phyloP scores from a whole-genome alignment of 2,797 vertebrate genomes.

The Spinus pinus region DNA sequence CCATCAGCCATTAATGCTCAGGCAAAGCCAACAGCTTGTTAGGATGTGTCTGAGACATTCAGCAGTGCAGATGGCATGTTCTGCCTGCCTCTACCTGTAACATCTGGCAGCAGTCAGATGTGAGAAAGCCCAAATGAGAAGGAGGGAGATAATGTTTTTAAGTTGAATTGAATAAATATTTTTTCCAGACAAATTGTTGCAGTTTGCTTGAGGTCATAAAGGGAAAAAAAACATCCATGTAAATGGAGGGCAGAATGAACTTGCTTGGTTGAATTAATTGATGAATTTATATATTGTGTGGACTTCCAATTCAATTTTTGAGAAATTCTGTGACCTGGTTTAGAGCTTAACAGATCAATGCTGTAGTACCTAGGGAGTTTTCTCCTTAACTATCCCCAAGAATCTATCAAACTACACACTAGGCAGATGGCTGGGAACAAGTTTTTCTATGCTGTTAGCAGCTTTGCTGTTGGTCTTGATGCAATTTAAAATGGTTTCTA shows the following conservation, averaged over 20 bases:
- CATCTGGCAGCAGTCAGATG: constrained; percentile 48
- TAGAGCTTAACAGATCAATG: not conserved
- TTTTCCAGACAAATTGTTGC: not conserved
- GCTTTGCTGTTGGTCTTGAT: not conserved
- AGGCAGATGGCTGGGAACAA: not conserved
- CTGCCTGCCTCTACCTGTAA: constrained; percentile 36
- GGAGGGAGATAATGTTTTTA: not conserved
- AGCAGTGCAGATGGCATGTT: not conserved
- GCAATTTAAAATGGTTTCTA: not conserved
- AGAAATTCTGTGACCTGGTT: not conserved
- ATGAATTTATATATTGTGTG: not conserved
- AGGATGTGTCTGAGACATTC: not conserved
- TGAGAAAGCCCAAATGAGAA: constrained; percentile 24
- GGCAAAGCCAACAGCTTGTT: constrained; percentile 12
- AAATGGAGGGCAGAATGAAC: not conserved
- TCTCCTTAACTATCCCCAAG: not conserved
- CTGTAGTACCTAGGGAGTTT: not conserved
- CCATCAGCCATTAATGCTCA: constrained; percentile 31
- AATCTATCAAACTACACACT: not conserved
- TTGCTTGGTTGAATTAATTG: not conserved
- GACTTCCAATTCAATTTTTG: not conserved
- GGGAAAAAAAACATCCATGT: not conserved
- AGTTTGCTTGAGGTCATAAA: not conserved
- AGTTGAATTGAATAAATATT: not conserved
- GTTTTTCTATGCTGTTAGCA: not conserved